Percentiles rank a stretch among this genome's conserved stretches.
phyloP scores from a whole-genome alignment of 2,113 vertebrate genomes.

The Melospiza melodia region DNA sequence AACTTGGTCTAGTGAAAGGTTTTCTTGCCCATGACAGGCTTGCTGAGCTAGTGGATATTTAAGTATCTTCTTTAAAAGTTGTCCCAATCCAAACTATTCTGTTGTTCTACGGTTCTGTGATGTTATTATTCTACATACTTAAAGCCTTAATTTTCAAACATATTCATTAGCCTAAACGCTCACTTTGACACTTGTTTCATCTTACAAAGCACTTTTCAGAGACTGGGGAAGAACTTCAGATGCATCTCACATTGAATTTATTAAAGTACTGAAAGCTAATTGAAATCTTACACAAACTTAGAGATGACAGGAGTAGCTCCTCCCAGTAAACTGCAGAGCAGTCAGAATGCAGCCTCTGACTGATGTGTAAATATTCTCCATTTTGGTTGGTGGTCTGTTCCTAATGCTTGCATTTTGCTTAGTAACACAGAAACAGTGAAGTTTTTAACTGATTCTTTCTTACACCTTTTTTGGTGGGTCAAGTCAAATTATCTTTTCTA shows the following conservation, averaged over 20 bases:
- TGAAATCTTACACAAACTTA: neutral
- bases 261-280: neutral
- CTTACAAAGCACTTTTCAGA: neutral
- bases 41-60: neutral
- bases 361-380: neutral
- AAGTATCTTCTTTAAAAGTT: neutral
- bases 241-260: neutral
- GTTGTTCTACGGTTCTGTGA: neutral
- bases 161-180: neutral
- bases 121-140: neutral
- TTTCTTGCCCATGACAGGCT: neutral
- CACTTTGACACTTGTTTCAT: neutral
- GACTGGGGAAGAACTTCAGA: neutral
- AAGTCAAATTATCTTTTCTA: neutral
- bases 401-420: neutral
- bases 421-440: neutral
- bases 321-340: neutral
- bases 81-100: neutral
- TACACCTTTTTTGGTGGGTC: neutral
- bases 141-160: neutral
- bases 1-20: neutral
- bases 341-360: neutral
- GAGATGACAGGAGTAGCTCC: neutral
- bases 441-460: neutral
- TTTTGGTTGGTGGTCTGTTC: neutral